Base-by-base conservation (phyloP, 2,888 invertebrate species). In the Parnassius smintheus region DNA sequence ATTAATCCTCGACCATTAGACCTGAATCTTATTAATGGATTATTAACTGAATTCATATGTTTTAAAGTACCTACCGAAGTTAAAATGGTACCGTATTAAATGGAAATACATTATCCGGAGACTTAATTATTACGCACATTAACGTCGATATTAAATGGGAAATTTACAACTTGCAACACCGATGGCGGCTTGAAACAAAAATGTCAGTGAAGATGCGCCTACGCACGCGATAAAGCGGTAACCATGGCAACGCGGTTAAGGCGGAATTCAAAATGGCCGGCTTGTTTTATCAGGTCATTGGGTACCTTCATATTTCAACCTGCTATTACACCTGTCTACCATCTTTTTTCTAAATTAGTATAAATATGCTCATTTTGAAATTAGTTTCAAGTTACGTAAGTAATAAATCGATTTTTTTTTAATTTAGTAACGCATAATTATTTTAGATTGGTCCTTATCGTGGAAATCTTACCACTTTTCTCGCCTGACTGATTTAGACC, bases 191-290 rank as follows among this genome's bases (percentile, higher is more conserved):
- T 46, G 56, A 59, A 46, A 63, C 63, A 56, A 65, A 65, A 68
- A 65, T 61, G 61, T 66, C 59, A 67, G 66, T 59, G 61, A 56
- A 63, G 65, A 66, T 56, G 62, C 64, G 77, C 81, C 79, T 78
- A 82, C 83, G 78, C 83, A 78, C 75, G 81, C 79, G 74, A 76
- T 71, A 74, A 78, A 76, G 78, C 78, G 75, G 83, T 86, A 82
- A 81, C 85, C 79, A 85, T 81, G 76, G 79, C 76, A 76, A 86
- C 81, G 75, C 71, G 68, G 67, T 63, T 80, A 75, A 72, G 68
- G 68, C 65, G 77, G 81, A 83, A 85, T 87, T 76, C 85, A 88
- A 88, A 64, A 88, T 88, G 88, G 88, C 87, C 68, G 81, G 62
- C 69, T 67, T 65, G 65, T 75, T 71, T 80, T 83, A 82, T 83